Evolutionary conservation across 2,797 vertebrate species (phyloP), one percentile per base, ranked within the genome.

Genomic region (Malacoctenus gilli): DNA sequence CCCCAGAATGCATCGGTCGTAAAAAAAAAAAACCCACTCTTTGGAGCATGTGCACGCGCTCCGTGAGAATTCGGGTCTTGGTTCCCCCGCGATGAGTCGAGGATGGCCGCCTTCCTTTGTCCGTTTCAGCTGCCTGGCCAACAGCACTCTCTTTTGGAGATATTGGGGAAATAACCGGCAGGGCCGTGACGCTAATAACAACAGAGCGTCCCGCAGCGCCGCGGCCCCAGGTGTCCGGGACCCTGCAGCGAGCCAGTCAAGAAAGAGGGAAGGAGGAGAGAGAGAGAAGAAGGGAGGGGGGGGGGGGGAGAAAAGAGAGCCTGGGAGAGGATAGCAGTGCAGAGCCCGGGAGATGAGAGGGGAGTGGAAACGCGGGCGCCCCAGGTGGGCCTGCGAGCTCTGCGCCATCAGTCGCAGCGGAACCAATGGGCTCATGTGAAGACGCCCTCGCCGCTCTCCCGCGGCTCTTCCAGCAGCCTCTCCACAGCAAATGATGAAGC

Each of bases 61-160:
- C 25, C 25, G 25, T 28, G 25, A 6, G 25, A 28, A 28, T n/a
- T n/a, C n/a, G n/a, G n/a, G n/a, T n/a, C n/a, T n/a, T n/a, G n/a
- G n/a, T n/a, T n/a, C n/a, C n/a, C n/a, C n/a, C n/a, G n/a, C n/a
- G n/a, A n/a, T n/a, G n/a, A n/a, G n/a, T n/a, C 25, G 9, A 5
- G 6, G 25, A 28, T 28, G 25, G 32, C 50, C 30, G 42, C 40
- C 18, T 28, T 46, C n/a, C 42, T 57, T 72, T 71, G 71, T 68
- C 58, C 50, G 6, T 38, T 43, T 19, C 54, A 23, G 79, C 75
- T 79, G 42, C 52, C 66, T 66, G 68, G 73, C 71, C 73, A 72
- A 77, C 79, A 81, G 83, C 82, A 72, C 80, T 82, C 82, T 76
- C 79, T 85, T 72, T 80, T 72, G 79, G 77, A 63, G 71, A 41